These are phyloP conservation scores for Haplotaxodon microlepis DNA, from an alignment of 2,113 vertebrate genomes.

Conservation along the genomic window DNA sequence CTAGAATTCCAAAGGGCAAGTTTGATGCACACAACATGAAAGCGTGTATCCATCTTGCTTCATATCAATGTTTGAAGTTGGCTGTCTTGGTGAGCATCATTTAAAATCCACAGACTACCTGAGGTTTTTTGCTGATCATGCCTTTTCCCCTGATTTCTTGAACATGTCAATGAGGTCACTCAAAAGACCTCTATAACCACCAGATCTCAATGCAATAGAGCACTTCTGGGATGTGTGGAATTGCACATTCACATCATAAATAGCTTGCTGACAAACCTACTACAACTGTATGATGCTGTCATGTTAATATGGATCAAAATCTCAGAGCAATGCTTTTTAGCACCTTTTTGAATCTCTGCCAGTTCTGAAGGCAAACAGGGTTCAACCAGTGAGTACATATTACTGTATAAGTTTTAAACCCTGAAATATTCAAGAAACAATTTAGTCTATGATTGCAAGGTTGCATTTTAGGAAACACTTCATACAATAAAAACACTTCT, in stretches of 20 bases:
- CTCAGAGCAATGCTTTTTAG: not conserved
- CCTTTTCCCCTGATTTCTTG: not conserved
- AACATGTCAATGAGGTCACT: not conserved
- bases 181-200: not conserved
- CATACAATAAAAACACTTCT: not conserved
- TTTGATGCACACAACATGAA: not conserved
- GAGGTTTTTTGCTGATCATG: not conserved
- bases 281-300: not conserved
- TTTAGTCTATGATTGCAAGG: not conserved
- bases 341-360: not conserved
- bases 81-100: not conserved
- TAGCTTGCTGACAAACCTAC: not conserved
- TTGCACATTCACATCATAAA: not conserved
- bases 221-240: not conserved
- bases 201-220: not conserved
- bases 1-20: not conserved
- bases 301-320: not conserved
- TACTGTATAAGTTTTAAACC: not conserved
- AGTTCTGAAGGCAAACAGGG: not conserved
- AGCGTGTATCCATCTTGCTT: not conserved
- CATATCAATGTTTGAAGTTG: not conserved
- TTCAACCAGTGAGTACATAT: not conserved
- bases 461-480: not conserved
- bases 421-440: not conserved
- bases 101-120: not conserved